A percentile compares a stretch with the other conserved stretches of the same genome.
phyloP scores from a whole-genome alignment of 2,797 vertebrate species.

The Valencia hispanica region DNA sequence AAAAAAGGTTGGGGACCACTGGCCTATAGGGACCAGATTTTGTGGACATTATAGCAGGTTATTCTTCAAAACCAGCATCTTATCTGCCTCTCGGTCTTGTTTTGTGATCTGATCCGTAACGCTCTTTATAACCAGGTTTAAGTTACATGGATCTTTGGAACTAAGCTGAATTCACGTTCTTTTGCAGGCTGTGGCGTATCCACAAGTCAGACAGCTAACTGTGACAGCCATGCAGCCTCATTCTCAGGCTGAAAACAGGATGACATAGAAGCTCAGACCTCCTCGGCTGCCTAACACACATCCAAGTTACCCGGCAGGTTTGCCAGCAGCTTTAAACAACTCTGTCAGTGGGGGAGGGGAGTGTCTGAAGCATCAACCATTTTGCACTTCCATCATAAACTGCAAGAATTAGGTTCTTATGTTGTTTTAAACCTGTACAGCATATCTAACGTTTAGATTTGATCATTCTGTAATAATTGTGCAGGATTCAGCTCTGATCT shows the following conservation, averaged over 20 bases:
- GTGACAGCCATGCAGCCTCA: constrained; percentile 49
- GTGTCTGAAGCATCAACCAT: constrained; percentile 11
- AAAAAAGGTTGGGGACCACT: no score
- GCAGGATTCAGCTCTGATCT: background rate
- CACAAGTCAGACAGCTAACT: constrained; percentile 20
- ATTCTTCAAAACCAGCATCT: constrained; percentile 34
- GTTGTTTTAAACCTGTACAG: background rate
- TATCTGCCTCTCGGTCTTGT: constrained; percentile 16
- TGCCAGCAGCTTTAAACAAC: constrained; percentile 60
- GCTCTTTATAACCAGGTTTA: background rate
- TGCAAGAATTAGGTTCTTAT: background rate
- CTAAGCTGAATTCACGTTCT: background rate
- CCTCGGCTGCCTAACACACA: constrained; percentile 67
- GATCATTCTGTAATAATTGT: no score
- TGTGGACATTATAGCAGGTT: constrained; percentile 23
- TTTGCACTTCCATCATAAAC: background rate
- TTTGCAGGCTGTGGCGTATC: constrained; percentile 4
- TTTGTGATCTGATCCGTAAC: constrained; percentile 25
- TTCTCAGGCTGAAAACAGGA: constrained; percentile 63
- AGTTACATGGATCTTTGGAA: background rate
- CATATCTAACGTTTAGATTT: background rate
- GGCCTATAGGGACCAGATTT: background rate
- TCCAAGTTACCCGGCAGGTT: constrained; percentile 68
- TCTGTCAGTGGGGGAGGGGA: constrained; percentile 47
- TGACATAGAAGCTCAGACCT: constrained; percentile 72